Base-by-base conservation (phyloP, 2,797 vertebrate genomes). In the Gymnothorax javanicus region DNA sequence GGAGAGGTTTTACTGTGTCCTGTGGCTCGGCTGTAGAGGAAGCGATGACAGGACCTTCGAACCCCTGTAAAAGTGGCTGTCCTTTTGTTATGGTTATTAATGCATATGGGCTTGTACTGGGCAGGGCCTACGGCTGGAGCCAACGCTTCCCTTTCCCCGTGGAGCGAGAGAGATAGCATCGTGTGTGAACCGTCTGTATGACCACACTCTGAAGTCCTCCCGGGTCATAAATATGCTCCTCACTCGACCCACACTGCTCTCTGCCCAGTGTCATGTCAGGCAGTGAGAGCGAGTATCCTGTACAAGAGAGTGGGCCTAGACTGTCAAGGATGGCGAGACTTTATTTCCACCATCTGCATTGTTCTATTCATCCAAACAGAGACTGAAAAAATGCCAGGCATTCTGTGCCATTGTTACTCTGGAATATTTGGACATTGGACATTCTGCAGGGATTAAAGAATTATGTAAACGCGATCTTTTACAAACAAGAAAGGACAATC, bases 21-120 rank as follows among this genome's bases (percentile, higher is more conserved):
- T 58, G 84, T 27, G 83, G 59, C 4, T 88, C 12, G 50, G 17
- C 81, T 84, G 12, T 84, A 67, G 84, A 85, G 83, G 85, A 85
- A 87, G 84, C 82, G 81, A 88, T 88, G 86, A 92, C 54, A 75
- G 58, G 86, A 79, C 87, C 90, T 87, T 83, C 91, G 87, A 90
- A 86, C 89, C 75, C 0, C 88, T 25, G 84, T 94, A 93, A 93
- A 93, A 91, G 91, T 89, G 92, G 88, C 84, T 83, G 75, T 58
- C 84, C 88, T 87, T 92, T 93, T 95, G 93, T 94, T 94, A 87
- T 92, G 89, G 94, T 92, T 77, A 92, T 89, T 88, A 54, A 4
- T 87, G 88, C 88, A 87, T 91, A 85, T 90, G 54, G 86, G 88
- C 90, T 89, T 88, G 86, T 87, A 83, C 77, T 91, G 90, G 88